Evolutionary conservation across 2,797 vertebrate genomes (phyloP), one percentile per base, ranked within the genome.

Genomic region (Bucorvus abyssinicus): DNA sequence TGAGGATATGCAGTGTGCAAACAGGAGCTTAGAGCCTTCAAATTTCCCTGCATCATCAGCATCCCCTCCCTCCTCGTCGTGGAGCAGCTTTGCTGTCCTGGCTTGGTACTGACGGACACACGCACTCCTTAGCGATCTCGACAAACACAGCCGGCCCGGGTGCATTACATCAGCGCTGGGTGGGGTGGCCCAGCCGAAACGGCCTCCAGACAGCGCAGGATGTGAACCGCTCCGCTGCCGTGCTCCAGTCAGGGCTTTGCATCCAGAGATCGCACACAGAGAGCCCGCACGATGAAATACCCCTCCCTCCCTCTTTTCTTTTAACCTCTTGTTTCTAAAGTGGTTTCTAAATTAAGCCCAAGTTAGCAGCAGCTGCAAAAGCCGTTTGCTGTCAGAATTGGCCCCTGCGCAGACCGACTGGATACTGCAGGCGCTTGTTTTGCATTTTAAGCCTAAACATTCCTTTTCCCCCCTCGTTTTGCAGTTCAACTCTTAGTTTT

Each of bases 141-240:
- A 96, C 87, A 95, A 91, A 93, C 89, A 96, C 96, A 96, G 97
- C 96, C 92, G 11, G 97, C 87, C 15, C 4, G 92, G 81, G 47
- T 32, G 60, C 87, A 97, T 98, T 95, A 98, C 97, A 81, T 98
- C 98, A 98, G 96, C 20, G 5, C 75, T 90, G 97, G 97, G 97
- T 97, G 97, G 95, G 87, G 93, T 93, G 95, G 90, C 90, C 92
- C 94, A 9, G 95, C 97, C 84, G 64, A 95, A 97, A 96, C 61
- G 64, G 82, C 83, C 93, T 94, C 95, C 96, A 95, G 86, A 87
- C 96, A 87, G 87, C 3, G 74, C 87, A 42, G 87, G 94, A 95
- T 74, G 83, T 63, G 93, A 81, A 87, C 95, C 38, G 38, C 97
- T 97, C 96, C 22, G 8, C 94, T 63, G 77, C 95, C 90, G 61